Conservation (phyloP, 2,888 invertebrate species). For the Scaptomyza polygonia region DNA sequence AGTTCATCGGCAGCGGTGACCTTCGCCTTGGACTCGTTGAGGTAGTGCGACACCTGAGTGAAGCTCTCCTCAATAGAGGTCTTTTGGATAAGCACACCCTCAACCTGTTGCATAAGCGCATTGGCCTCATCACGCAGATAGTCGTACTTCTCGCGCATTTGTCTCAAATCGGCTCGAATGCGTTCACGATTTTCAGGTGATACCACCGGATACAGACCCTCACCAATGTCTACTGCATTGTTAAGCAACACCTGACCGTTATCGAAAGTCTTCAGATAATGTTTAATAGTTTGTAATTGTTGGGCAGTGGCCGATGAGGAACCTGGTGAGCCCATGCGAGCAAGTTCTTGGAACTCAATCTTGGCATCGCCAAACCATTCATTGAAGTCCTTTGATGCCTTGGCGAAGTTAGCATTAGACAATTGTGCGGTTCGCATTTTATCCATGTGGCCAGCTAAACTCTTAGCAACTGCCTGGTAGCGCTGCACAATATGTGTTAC, state of each 20-base stretch:
- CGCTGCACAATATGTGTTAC: constrained; percentile 91
- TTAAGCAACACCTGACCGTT: constrained; percentile 91
- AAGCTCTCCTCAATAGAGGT: constrained; percentile 97
- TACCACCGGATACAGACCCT: constrained; percentile 93
- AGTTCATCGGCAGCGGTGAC: constrained; percentile 89
- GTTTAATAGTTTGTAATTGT: constrained; percentile 90
- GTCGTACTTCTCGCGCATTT: constrained; percentile 93
- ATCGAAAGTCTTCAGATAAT: constrained; percentile 87
- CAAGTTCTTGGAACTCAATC: constrained; percentile 89
- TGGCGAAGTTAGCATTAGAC: constrained; percentile 88
- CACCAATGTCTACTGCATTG: constrained; percentile 93
- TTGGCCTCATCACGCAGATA: constrained; percentile 93
- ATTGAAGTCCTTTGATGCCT: constrained; percentile 89
- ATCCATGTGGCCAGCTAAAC: constrained; percentile 88
- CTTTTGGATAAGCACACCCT: constrained; percentile 94
- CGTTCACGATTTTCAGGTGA: constrained; percentile 94
- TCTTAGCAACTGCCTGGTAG: constrained; percentile 90
- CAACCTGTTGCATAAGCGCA: constrained; percentile 93
- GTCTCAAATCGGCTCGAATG: constrained; percentile 92
- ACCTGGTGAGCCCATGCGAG: constrained; percentile 89
- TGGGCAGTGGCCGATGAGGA: constrained; percentile 90
- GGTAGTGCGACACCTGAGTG: constrained; percentile 94
- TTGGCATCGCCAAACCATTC: constrained; percentile 92
- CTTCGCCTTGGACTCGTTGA: constrained; percentile 91
- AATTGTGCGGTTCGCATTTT: constrained; percentile 89